These are phyloP conservation scores for Periplaneta americana DNA, from an alignment of 1,140 invertebrate genomes.

Conservation along the genomic window DNA sequence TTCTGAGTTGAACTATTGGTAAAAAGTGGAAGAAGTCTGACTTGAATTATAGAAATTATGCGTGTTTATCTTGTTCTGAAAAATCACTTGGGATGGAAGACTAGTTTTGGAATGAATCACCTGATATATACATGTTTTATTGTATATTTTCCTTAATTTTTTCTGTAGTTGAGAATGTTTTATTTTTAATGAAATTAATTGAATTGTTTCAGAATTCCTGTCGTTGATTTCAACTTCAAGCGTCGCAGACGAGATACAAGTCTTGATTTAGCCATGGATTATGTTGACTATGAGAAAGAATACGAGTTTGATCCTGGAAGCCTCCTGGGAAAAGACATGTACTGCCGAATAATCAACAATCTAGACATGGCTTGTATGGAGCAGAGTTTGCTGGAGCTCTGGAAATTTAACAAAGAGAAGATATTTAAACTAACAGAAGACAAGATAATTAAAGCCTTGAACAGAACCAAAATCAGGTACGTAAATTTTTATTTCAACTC, in stretches of 20 bases:
- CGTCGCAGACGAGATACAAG: neutral
- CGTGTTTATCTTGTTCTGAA: too few species aligned
- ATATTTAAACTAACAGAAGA: slow-evolving; percentile 50
- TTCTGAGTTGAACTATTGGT: too few species aligned
- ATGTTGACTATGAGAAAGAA: neutral
- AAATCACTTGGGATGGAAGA: too few species aligned
- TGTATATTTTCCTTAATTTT: too few species aligned
- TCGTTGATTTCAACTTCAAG: neutral
- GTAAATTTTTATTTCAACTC: too few species aligned
- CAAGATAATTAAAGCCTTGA: slow-evolving; percentile 56
- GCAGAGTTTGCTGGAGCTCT: slow-evolving; percentile 63
- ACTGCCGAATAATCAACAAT: slow-evolving; percentile 50
- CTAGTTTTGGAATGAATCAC: too few species aligned
- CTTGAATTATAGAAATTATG: too few species aligned
- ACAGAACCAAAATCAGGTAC: slow-evolving; percentile 44
- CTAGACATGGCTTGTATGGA: slow-evolving; percentile 53
- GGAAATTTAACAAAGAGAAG: slow-evolving; percentile 50
- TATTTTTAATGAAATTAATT: too few species aligned
- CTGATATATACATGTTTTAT: too few species aligned
- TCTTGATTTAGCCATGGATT: neutral
- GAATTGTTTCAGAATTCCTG: neutral
- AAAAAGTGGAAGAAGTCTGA: too few species aligned
- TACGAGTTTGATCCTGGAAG: neutral
- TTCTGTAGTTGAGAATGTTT: too few species aligned
- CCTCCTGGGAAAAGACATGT: slow-evolving; percentile 35